Base-by-base conservation (phyloP, 2,888 invertebrate genomes). In the Leptinotarsa tumamoca region DNA sequence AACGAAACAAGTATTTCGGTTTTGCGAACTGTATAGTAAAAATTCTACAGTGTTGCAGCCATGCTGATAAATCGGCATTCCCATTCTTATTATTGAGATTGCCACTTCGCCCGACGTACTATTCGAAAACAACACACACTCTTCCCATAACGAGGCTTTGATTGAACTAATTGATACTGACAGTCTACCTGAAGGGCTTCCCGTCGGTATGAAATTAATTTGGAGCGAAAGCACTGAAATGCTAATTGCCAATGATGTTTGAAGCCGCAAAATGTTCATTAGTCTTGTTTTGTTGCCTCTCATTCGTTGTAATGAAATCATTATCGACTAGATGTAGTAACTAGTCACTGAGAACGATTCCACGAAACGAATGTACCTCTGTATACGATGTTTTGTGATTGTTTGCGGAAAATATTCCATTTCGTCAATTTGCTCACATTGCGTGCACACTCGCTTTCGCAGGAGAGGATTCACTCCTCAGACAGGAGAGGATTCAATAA, bases 91-190 rank as follows among this genome's bases (percentile, higher is more conserved):
- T 4, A 5, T 58, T 27, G 18, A 4, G 58, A 14, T 14, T n/a
- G n/a, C 63, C 43, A 3, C 33, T 7, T 17, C 27, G 15, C 4
- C 14, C 14, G 58, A 4, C 5, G 14, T 43, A 10, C 3, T 63
- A 33, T 63, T 43, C 33, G 43, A 43, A 63, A 63, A 63, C 63
- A 15, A 43, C 63, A 43, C 51, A 14, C 33, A 14, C 33, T 54
- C 13, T 33, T 14, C 58, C 18, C 17, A 68, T 33, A 14, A 67
- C 27, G 54, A 23, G 50, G 71, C 43, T 68, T 76, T 71, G 63
- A 72, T 76, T 61, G 72, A 73, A 67, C 68, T 76, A 73, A 76
- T 71, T 73, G 63, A 69, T 70, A 73, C 70, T 76, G 73, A 73
- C 63, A 68, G 54, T 43, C 18, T n/a, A 63, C 63, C 18, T n/a